These are phyloP conservation scores for Toxonevra muliebris DNA, from an alignment of 2,888 invertebrate genomes.

Conservation along the genomic window DNA sequence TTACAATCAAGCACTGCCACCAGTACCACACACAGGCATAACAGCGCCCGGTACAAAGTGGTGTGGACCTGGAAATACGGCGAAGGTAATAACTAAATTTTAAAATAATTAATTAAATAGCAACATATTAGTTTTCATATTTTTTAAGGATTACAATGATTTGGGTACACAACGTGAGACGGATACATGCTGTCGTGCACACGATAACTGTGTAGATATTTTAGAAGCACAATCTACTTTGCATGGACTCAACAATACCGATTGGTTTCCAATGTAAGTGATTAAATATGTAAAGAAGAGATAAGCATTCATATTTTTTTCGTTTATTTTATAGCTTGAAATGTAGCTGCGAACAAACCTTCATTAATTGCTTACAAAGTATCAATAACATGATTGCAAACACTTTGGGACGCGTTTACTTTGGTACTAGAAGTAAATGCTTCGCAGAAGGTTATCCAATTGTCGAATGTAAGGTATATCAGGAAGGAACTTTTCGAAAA, in stretches of 20 bases:
- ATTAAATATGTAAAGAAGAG: not conserved
- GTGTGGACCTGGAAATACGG: slow-evolving; percentile 90
- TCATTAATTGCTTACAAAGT: slow-evolving; percentile 60
- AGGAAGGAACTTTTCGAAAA: slow-evolving; percentile 53
- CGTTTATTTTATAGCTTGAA: slow-evolving; percentile 48
- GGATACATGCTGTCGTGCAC: slow-evolving; percentile 87
- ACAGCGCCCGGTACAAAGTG: slow-evolving; percentile 82
- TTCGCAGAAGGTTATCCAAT: slow-evolving; percentile 57
- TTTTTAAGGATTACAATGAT: slow-evolving; percentile 72
- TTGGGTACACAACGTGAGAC: slow-evolving; percentile 83
- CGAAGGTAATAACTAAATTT: slow-evolving; percentile 61
- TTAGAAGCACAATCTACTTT: slow-evolving; percentile 52
- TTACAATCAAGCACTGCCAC: slow-evolving; percentile 56
- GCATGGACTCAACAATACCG: slow-evolving; percentile 57
- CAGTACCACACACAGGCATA: slow-evolving; percentile 51
- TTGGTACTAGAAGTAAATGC: slow-evolving; percentile 53
- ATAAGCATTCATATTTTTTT: not conserved
- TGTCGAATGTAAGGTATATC: slow-evolving; percentile 53
- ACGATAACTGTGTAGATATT: slow-evolving; percentile 71
- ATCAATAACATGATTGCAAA: slow-evolving; percentile 54
- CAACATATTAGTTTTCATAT: too few species aligned
- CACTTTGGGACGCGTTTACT: slow-evolving; percentile 60
- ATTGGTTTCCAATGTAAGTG: slow-evolving; percentile 61
- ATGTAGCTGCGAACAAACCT: slow-evolving; percentile 62
- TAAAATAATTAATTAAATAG: too few species aligned